Base-by-base conservation (phyloP, 2,113 vertebrate species). In the Oncorhynchus masou region DNA sequence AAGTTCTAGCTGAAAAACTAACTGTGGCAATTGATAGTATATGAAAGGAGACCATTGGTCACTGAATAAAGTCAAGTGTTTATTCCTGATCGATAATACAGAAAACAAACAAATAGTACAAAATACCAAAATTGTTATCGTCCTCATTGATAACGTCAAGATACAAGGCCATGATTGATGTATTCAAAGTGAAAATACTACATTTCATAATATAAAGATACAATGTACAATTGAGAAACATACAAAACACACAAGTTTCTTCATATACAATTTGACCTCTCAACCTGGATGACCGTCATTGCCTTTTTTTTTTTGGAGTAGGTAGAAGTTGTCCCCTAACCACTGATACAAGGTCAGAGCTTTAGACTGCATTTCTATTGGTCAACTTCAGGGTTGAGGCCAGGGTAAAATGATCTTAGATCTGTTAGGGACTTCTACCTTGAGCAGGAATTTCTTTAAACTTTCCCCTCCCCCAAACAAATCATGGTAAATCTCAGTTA, bases 31-130 rank as follows among this genome's bases (percentile, higher is more conserved):
- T 13, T 31, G 24, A 27, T 4, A 13, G 15, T 19, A 25, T 3
- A 15, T 64, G 16, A 19, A 49, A 70, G n/a, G 16, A 54, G 8
- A 54, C 31, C 25, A 59, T 4, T 20, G 45, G n/a, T 48, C 29
- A 68, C 29, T 39, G 31, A 20, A 70, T 70, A 13, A 34, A 70
- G 19, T 70, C 5, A 48, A 70, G 16, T 70, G 68, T 89, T 89
- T 91, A 88, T 88, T 90, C 84, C 25, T 62, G 57, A 15, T 75
- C 29, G 62, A 66, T 72, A 75, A 68, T 77, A 85, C 74, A 71
- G 29, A 54, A 77, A 86, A 86, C 82, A 89, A 86, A 87, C 78
- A 84, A 86, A 87, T 75, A n/a, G 83, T 88, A 91, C 81, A 88
- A 91, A 91, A 89, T 81, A 86, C 78, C 75, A 79, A 79, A 83